phyloP scores from a whole-genome alignment of 2,797 vertebrate species.

The Aphelocoma californica region DNA sequence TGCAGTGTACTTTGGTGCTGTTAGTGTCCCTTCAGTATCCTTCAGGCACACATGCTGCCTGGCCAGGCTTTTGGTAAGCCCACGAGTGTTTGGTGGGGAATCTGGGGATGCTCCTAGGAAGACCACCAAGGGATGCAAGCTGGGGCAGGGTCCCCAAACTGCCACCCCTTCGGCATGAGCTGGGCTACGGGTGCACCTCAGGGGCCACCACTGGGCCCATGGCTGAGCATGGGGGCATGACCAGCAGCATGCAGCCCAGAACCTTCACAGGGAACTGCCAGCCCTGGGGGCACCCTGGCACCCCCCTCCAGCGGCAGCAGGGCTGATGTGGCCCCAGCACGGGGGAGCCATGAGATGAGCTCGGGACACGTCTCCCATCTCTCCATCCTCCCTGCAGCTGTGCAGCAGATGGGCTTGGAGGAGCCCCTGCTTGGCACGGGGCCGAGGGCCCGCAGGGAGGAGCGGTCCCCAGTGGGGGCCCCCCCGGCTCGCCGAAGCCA shows the following conservation, averaged over 20 bases:
- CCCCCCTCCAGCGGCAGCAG: not conserved
- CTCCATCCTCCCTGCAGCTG: not conserved
- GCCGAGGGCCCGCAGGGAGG: not conserved
- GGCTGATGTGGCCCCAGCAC: not conserved
- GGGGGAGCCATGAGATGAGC: not conserved
- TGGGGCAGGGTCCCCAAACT: not conserved
- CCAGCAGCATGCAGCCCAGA: not conserved
- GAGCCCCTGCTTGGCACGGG: not conserved
- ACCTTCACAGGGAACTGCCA: fast-evolving
- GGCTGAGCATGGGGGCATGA: fast-evolving
- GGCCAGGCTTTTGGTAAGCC: not conserved
- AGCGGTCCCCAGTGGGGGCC: not conserved
- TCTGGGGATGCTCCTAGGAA: not conserved
- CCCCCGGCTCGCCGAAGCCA: not conserved
- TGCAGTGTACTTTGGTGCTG: no score
- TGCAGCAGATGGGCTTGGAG: not conserved
- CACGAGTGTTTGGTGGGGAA: fast-evolving
- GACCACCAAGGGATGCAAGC: not conserved
- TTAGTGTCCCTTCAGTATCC: not conserved
- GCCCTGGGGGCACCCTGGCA: no score
- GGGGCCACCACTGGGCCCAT: fast-evolving
- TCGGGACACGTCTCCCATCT: not conserved
- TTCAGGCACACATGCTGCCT: not conserved
- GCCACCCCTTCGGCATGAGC: not conserved
- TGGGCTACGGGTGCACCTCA: no score